Percentiles rank a stretch among this genome's conserved stretches.
These are phyloP conservation scores for Samia ricini DNA, from an alignment of 1,140 invertebrate species.

Conservation along the genomic window DNA sequence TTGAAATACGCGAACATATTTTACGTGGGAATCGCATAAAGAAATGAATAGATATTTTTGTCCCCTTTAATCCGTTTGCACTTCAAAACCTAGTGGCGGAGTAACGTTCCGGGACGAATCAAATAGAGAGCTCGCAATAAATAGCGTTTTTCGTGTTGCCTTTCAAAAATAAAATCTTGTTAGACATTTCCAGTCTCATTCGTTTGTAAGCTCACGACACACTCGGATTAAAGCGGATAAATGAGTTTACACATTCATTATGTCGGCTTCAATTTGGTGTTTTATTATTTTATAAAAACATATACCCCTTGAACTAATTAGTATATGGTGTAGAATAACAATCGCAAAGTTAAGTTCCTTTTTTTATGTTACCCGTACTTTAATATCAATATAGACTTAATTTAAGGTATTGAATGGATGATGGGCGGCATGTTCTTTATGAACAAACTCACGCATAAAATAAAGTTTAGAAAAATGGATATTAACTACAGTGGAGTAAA, in stretches of 20 bases:
- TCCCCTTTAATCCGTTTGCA: slow-evolving; percentile 32
- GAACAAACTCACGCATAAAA: too few species aligned
- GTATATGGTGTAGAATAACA: too few species aligned
- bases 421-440: too few species aligned
- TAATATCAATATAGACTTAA: too few species aligned
- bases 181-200: slow-evolving; percentile 40
- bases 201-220: slow-evolving; percentile 21
- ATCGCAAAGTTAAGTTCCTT: too few species aligned
- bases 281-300: background rate
- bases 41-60: slow-evolving; percentile 26
- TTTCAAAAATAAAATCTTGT: slow-evolving; percentile 42
- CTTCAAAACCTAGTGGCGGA: slow-evolving; percentile 24
- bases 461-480: too few species aligned
- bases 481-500: too few species aligned
- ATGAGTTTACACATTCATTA: slow-evolving; percentile 20
- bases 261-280: background rate
- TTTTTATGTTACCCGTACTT: too few species aligned
- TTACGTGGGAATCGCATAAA: background rate
- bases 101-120: slow-evolving; percentile 22
- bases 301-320: background rate
- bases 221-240: slow-evolving; percentile 31
- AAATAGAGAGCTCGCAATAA: slow-evolving; percentile 37
- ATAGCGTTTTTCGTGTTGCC: slow-evolving; percentile 37
- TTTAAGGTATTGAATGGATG: too few species aligned
- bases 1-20: background rate